phyloP scores from a whole-genome alignment of 2,113 vertebrate genomes.

The Etheostoma cragini region DNA sequence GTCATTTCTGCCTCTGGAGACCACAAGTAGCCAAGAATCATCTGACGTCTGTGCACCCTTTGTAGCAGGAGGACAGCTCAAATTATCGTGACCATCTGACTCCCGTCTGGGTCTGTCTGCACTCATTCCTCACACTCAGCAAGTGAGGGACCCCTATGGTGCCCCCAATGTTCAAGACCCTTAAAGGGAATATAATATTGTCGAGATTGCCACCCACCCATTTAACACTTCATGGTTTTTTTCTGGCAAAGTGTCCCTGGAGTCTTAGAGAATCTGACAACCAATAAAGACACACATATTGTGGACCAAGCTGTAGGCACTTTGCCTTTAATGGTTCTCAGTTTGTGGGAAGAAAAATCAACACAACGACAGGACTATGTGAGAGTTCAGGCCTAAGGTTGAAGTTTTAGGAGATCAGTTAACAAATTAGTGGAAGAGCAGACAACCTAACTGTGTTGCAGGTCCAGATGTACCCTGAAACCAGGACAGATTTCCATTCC shows the following conservation, averaged over 20 bases:
- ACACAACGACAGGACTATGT: background rate
- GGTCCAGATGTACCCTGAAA: constrained; percentile 14
- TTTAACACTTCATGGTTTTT: constrained; percentile 14
- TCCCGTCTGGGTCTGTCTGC: constrained; percentile 59
- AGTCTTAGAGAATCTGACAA: constrained; percentile 24
- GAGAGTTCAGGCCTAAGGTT: constrained; percentile 9
- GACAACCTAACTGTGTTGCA: background rate
- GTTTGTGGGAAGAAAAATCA: background rate
- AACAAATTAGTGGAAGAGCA: background rate
- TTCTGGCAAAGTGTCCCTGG: constrained; percentile 41
- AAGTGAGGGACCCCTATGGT: constrained; percentile 35
- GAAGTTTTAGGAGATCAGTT: background rate
- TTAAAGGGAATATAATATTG: constrained; percentile 28
- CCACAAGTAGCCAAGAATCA: constrained; percentile 23
- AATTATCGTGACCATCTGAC: constrained; percentile 64
- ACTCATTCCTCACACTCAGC: constrained; percentile 41
- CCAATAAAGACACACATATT: constrained; percentile 7
- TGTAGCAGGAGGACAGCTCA: constrained; percentile 46
- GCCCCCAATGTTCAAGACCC: constrained; percentile 37
- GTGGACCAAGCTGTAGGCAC: constrained; percentile 21
- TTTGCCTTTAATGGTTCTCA: constrained; percentile 9
- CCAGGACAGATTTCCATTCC: constrained; percentile 13
- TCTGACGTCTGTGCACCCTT: constrained; percentile 34
- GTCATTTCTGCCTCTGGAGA: constrained; percentile 36
- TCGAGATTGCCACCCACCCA: constrained; percentile 38